Base-by-base conservation (phyloP, 2,113 vertebrate genomes). In the Onychostruthus taczanowskii region DNA sequence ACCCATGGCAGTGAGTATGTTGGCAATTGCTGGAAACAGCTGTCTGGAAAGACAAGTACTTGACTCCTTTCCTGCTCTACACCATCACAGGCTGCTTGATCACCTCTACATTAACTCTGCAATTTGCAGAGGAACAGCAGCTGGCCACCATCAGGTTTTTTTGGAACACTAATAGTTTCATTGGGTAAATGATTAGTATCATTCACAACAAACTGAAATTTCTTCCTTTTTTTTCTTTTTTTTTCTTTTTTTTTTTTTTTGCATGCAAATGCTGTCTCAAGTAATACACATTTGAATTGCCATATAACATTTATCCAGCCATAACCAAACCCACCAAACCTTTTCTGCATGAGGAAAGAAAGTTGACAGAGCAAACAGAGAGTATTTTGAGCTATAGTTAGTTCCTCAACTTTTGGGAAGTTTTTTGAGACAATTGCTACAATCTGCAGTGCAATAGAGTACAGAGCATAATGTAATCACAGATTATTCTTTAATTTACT, bases 401-500 rank as follows among this genome's bases (percentile, higher is more conserved):
- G 24, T 70, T 88, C 50, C 41, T 87, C 52, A 80, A 64, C 9
- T 80, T 39, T 14, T n/a, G 31, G 37, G 33, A 52, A 78, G 18
- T 31, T 95, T 95, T 93, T 89, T 59, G 46, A 84, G 67, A 70
- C 44, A 93, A 88, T 78, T 90, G 49, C 62, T 84, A 52, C 37
- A 66, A 35, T 86, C 61, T 86, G 11, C 35, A 70, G 44, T 31
- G 68, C 18, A 56, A 52, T 27, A 68, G 18, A 92, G 37, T 76
- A 81, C 14, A 73, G n/a, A 89, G 53, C 37, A 92, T 84, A 97
- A 93, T 90, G 90, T 75, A 94, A 95, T 95, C 90, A 92, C 44
- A 89, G 56, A 93, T 94, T 90, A 93, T 95, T 96, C 90, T 89
- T 78, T 77, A 89, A 93, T 90, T 95, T 95, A 82, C 69, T 50